Evolutionary conservation across 2,113 vertebrate species (phyloP).

Genomic region (Ageneiosus marmoratus): DNA sequence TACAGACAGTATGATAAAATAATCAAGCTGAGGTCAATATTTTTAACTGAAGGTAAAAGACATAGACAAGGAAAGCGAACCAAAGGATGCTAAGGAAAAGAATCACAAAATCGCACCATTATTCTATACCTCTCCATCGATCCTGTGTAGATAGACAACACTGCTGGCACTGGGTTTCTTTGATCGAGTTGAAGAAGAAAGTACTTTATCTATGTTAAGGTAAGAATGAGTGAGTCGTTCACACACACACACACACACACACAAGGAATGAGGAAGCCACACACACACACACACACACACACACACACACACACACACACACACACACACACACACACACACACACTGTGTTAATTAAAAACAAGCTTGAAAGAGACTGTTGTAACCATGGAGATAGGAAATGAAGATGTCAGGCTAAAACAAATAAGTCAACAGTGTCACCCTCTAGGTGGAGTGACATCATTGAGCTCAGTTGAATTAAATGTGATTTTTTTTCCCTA

Average conservation of each 20-base stretch:
- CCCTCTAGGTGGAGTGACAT: too few species aligned
- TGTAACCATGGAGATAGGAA: neutral
- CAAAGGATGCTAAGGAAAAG: neutral
- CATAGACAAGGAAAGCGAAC: neutral
- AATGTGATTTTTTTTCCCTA: too few species aligned
- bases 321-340: neutral
- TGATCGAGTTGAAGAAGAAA: neutral
- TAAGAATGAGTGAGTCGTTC: neutral
- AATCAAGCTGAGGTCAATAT: neutral
- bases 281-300: neutral
- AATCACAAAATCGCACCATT: neutral
- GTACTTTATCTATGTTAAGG: neutral
- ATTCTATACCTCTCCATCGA: neutral
- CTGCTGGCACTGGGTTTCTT: neutral
- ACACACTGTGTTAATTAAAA: neutral
- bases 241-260: neutral
- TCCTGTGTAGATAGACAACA: neutral
- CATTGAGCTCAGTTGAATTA: too few species aligned
- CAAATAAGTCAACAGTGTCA: too few species aligned
- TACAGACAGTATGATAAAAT: neutral
- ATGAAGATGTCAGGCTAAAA: too few species aligned
- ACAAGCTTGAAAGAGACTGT: neutral
- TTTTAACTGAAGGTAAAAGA: neutral
- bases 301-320: too few species aligned
- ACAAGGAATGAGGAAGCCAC: neutral